These are phyloP conservation scores for Rhynchophorus ferrugineus DNA, from an alignment of 1,140 invertebrate genomes.

Conservation along the genomic window DNA sequence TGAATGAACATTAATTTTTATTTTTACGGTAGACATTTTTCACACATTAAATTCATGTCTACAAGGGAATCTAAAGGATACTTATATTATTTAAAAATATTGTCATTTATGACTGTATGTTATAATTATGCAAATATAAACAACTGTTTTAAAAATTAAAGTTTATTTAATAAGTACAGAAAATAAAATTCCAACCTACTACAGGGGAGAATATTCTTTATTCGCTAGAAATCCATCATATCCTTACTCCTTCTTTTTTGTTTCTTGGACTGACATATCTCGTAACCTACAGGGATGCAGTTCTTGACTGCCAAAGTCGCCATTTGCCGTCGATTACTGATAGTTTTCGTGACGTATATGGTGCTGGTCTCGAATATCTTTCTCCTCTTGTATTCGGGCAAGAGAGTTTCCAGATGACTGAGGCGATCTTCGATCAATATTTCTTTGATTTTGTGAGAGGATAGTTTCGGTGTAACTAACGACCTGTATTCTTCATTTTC, in stretches of 20 bases:
- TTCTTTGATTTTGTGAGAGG: constrained; percentile 25
- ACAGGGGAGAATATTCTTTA: no score
- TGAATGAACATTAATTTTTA: no score
- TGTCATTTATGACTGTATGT: no score
- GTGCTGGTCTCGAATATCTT: constrained; percentile 35
- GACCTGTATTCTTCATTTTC: constrained; percentile 5
- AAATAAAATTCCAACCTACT: no score
- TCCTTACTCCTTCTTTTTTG: constrained; percentile 27
- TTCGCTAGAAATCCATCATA: no score
- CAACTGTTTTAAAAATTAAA: no score
- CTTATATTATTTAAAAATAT: no score
- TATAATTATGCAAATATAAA: no score
- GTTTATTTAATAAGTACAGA: no score
- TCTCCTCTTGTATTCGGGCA: constrained; percentile 36
- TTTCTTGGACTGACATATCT: constrained; percentile 26
- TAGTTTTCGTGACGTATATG: constrained; percentile 35
- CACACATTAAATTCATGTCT: no score
- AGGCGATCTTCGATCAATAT: constrained; percentile 37
- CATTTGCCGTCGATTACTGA: constrained; percentile 27
- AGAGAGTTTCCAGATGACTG: constrained; percentile 36
- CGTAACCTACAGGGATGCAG: constrained; percentile 34
- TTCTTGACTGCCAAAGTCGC: constrained; percentile 38
- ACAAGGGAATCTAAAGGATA: no score
- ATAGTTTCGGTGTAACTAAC: constrained; percentile 24
- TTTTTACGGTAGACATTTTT: no score